These are phyloP conservation scores for Mnemiopsis leidyi DNA, from an alignment of 37 sponge, comb jelly and placozoan species.

Conservation along the genomic window DNA sequence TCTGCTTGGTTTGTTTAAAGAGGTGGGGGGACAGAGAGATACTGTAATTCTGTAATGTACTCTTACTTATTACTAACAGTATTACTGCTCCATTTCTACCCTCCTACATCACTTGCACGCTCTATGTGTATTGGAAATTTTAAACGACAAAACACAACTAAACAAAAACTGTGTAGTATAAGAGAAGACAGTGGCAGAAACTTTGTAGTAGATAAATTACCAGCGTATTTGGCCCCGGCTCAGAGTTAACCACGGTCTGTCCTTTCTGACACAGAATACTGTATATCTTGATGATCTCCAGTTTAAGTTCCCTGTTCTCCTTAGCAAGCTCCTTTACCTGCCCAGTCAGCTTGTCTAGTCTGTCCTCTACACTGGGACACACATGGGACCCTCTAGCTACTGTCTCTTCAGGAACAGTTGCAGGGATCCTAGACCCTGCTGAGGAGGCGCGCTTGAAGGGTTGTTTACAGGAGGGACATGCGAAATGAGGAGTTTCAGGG, in stretches of 20 bases:
- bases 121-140: too few relatives aligned
- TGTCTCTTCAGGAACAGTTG: not conserved
- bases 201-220: not conserved
- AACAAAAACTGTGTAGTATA: too few relatives aligned
- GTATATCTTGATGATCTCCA: constrained; percentile 34
- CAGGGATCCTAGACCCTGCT: not conserved
- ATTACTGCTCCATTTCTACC: too few relatives aligned
- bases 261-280: constrained; percentile 7
- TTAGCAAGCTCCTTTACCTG: constrained; percentile 39
- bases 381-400: not conserved
- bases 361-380: not conserved
- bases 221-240: not conserved
- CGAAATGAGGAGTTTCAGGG: too few relatives aligned
- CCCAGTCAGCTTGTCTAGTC: not conserved
- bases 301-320: constrained; percentile 23
- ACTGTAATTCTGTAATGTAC: too few relatives aligned
- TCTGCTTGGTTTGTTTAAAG: too few relatives aligned
- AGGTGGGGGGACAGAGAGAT: too few relatives aligned
- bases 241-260: not conserved
- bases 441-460: not conserved
- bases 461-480: not conserved
- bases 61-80: too few relatives aligned
- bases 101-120: too few relatives aligned
- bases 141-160: too few relatives aligned
- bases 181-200: too few relatives aligned